These are phyloP conservation scores for Peromyscus nudipes DNA, from an alignment of 2,797 vertebrate genomes.

Conservation along the genomic window DNA sequence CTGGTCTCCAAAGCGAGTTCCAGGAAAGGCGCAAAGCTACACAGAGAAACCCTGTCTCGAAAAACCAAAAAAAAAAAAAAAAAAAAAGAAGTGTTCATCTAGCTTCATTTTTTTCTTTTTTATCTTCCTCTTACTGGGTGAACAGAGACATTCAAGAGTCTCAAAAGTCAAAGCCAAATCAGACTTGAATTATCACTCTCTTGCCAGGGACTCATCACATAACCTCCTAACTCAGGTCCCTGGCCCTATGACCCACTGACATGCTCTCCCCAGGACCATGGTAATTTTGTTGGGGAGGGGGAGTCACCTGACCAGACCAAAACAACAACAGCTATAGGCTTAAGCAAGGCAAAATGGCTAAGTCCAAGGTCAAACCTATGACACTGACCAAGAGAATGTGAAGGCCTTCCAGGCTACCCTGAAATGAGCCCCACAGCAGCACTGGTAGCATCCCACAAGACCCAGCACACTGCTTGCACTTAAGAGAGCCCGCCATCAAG, in stretches of 20 bases:
- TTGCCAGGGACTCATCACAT: background rate
- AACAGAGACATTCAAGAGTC: background rate
- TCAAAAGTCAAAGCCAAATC: slow-evolving; percentile 50
- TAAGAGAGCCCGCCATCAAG: background rate
- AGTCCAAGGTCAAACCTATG: slow-evolving; percentile 31
- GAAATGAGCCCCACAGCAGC: background rate
- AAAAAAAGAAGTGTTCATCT: too few species aligned
- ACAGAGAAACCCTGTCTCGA: too few species aligned
- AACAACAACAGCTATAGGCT: background rate
- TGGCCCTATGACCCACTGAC: background rate
- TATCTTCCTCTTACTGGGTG: background rate
- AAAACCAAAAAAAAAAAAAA: too few species aligned
- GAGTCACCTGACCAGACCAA: slow-evolving; percentile 23
- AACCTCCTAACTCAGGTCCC: background rate
- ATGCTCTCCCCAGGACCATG: background rate
- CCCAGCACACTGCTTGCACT: background rate
- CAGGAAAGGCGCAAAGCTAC: too few species aligned
- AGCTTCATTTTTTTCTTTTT: slow-evolving; percentile 6
- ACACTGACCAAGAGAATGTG: background rate
- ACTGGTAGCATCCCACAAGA: background rate
- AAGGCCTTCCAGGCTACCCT: background rate
- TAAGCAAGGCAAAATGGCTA: slow-evolving; percentile 24
- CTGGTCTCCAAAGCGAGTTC: too few species aligned
- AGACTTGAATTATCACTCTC: slow-evolving; percentile 39
- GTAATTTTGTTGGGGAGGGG: background rate